A percentile compares a stretch with the other conserved stretches of the same genome.
These are phyloP conservation scores for Gambusia holbrooki DNA, from an alignment of 2,113 vertebrate species.

Conservation along the genomic window DNA sequence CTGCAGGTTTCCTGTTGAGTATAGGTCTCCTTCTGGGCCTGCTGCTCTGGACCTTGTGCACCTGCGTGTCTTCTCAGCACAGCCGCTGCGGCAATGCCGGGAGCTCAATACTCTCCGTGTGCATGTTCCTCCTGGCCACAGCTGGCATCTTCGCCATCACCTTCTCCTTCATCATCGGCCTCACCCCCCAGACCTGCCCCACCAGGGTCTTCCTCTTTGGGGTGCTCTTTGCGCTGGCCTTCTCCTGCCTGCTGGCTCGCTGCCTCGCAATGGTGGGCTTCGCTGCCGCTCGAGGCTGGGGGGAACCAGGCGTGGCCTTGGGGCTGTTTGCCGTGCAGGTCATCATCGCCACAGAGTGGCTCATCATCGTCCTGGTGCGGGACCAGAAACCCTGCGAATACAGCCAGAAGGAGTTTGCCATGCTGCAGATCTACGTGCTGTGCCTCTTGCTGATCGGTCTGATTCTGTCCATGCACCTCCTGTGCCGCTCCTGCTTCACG, in stretches of 20 bases:
- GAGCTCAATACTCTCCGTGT: conserved; percentile 76
- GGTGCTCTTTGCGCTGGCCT: conserved; percentile 87
- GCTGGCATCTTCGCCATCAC: conserved; percentile 88
- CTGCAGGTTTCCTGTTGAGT: conserved; percentile 80
- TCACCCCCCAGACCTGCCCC: conserved; percentile 81
- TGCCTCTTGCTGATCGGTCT: conserved; percentile 83
- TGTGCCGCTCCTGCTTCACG: conserved; percentile 71
- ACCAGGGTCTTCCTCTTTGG: conserved; percentile 91
- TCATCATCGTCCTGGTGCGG: conserved; percentile 80
- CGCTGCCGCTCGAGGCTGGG: conserved; percentile 77
- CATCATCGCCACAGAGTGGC: conserved; percentile 84
- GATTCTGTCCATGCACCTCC: conserved; percentile 71
- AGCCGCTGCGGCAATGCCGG: conserved; percentile 30
- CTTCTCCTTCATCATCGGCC: conserved; percentile 88
- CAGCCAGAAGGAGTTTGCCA: conserved; percentile 84
- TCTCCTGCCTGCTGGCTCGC: conserved; percentile 87
- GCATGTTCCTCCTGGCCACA: conserved; percentile 85
- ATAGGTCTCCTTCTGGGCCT: conserved; percentile 79
- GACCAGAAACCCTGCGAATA: conserved; percentile 59
- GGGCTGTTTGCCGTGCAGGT: conserved; percentile 86
- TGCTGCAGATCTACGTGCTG: conserved; percentile 90
- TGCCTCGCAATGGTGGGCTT: conserved; percentile 80
- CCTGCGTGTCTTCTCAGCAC: conserved; percentile 26
- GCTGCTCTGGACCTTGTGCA: conserved; percentile 79
- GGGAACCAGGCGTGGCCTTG: conserved; percentile 75